Percentiles rank a stretch among this genome's conserved stretches.
phyloP scores from a whole-genome alignment of 2,797 vertebrate species.

The Sphaeramia orbicularis region DNA sequence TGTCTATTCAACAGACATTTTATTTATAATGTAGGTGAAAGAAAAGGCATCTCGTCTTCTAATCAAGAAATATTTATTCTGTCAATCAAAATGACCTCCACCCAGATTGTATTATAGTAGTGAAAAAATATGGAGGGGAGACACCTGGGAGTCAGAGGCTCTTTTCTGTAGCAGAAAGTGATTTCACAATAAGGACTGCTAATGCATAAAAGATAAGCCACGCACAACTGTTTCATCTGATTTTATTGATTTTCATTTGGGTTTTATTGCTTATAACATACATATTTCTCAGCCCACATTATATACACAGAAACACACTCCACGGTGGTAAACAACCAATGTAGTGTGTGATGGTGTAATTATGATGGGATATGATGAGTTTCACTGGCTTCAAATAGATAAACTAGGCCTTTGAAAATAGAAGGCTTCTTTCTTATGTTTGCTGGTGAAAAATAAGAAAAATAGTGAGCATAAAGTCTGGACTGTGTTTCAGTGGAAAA shows the following conservation, averaged over 20 bases:
- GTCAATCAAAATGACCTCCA: conserved; percentile 27
- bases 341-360: conserved; percentile 13
- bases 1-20: not conserved
- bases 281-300: conserved; percentile 8
- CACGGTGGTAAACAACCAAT: conserved; percentile 19
- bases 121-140: conserved; percentile 5
- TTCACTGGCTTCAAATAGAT: not conserved
- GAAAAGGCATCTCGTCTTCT: conserved; percentile 19
- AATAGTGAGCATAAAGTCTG: too few species aligned
- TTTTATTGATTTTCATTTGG: conserved; percentile 41
- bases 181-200: conserved; percentile 42
- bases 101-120: conserved; percentile 7
- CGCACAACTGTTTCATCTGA: conserved; percentile 50
- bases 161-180: conserved; percentile 25
- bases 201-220: conserved; percentile 50
- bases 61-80: conserved; percentile 31
- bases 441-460: too few species aligned
- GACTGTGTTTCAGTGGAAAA: too few species aligned
- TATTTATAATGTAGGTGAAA: conserved; percentile 9
- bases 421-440: too few species aligned
- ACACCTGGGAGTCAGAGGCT: conserved; percentile 26
- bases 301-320: conserved; percentile 9
- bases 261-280: conserved; percentile 3
- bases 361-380: conserved; percentile 25
- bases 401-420: too few species aligned